Conservation (phyloP, 2,888 invertebrate species). For the Morpho helenor region DNA sequence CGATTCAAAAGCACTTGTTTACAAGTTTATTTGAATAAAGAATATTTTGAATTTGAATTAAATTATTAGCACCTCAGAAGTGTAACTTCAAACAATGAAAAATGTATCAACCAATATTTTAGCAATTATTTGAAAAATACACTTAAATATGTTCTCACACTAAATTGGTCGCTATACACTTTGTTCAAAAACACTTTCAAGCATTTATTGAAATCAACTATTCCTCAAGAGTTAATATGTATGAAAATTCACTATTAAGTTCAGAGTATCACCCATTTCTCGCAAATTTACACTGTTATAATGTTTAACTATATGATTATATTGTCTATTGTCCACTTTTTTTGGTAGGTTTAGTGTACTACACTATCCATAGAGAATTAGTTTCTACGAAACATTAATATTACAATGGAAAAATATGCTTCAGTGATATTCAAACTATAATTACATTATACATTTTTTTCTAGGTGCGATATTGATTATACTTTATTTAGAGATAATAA, state of each 20-base stretch:
- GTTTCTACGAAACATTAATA: conserved; percentile 38
- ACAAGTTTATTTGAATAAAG: no score
- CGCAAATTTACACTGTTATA: conserved; percentile 1
- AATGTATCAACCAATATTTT: no score
- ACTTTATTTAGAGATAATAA: conserved; percentile 14
- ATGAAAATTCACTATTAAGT: neutral
- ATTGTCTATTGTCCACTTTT: conserved; percentile 26
- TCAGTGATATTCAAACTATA: conserved; percentile 53
- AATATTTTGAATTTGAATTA: no score
- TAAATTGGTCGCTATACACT: conserved; percentile 23
- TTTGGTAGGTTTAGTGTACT: conserved; percentile 34
- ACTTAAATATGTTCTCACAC: conserved; percentile 19
- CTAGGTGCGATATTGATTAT: conserved; percentile 8
- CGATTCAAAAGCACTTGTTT: no score
- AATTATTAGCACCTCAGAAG: no score
- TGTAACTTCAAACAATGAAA: no score
- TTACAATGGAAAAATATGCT: conserved; percentile 70
- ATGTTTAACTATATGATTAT: conserved; percentile 4
- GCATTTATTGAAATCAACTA: neutral
- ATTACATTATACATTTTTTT: conserved; percentile 44
- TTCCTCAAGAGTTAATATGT: conserved; percentile 1
- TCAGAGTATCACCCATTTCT: conserved; percentile 18
- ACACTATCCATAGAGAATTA: conserved; percentile 29
- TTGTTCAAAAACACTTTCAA: conserved; percentile 17
- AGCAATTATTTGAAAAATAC: conserved; percentile 18